A percentile compares a stretch with the other conserved stretches of the same genome.
These are phyloP conservation scores for Equus quagga DNA, from an alignment of 2,113 vertebrate species.

Conservation along the genomic window DNA sequence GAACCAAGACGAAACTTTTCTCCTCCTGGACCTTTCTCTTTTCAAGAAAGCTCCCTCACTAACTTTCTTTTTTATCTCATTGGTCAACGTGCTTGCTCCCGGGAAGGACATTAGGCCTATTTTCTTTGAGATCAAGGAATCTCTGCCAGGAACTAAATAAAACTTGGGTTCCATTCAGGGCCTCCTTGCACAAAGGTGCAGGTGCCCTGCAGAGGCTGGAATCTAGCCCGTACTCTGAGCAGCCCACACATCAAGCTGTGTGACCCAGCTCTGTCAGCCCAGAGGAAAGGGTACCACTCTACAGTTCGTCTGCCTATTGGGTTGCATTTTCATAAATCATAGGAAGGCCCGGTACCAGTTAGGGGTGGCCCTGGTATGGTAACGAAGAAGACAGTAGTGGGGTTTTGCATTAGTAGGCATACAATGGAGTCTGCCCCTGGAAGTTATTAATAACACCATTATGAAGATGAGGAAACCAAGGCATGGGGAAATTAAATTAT, in stretches of 20 bases:
- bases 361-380: background rate
- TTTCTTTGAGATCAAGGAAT: slow-evolving; percentile 9
- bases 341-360: background rate
- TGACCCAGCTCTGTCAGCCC: background rate
- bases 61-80: background rate
- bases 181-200: background rate
- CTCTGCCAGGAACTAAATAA: background rate
- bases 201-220: background rate
- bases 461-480: slow-evolving; percentile 47
- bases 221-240: background rate
- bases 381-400: background rate
- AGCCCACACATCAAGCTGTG: background rate
- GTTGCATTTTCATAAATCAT: background rate
- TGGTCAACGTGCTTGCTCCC: background rate
- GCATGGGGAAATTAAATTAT: background rate
- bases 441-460: slow-evolving; percentile 36
- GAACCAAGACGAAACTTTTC: background rate
- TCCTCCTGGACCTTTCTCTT: background rate
- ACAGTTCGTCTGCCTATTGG: background rate
- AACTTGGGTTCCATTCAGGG: background rate
- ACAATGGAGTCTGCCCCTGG: background rate
- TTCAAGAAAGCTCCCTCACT: background rate
- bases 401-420: background rate
- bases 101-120: background rate
- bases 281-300: background rate